phyloP scores from a whole-genome alignment of 1,140 invertebrate genomes.

The Yoshiicerus persimilis region DNA sequence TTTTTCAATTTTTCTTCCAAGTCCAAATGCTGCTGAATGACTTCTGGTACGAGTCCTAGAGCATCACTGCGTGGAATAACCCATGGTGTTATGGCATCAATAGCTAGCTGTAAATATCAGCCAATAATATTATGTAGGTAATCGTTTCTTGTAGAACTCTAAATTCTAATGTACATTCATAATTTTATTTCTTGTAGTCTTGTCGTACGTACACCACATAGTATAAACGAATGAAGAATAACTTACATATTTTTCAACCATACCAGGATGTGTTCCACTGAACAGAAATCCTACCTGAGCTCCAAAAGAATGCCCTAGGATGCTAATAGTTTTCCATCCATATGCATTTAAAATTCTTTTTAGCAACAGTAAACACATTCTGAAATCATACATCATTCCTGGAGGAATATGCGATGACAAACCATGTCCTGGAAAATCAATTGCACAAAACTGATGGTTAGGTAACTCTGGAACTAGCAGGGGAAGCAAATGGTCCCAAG shows the following conservation, averaged over 20 bases:
- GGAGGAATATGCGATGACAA: constrained; percentile 38
- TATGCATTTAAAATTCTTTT: constrained; percentile 17
- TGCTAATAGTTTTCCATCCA: constrained; percentile 23
- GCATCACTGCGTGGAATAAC: constrained; percentile 24
- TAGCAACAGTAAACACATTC: constrained; percentile 4
- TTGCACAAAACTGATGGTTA: constrained; percentile 34
- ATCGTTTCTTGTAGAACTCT: too few species aligned
- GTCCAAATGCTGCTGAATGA: background rate
- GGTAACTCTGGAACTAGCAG: constrained; percentile 25
- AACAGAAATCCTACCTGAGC: constrained; percentile 36
- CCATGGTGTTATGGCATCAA: constrained; percentile 39
- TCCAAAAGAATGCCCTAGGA: constrained; percentile 42
- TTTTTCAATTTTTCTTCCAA: constrained; percentile 27
- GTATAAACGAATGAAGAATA: background rate
- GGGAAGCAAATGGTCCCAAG: constrained; percentile 38
- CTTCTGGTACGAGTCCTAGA: background rate
- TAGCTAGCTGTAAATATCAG: constrained; percentile 39
- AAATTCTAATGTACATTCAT: too few species aligned
- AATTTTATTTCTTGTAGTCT: too few species aligned
- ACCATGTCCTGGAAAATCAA: constrained; percentile 44
- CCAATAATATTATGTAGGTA: too few species aligned
- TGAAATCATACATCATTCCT: constrained; percentile 40
- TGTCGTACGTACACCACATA: background rate
- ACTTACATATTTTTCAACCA: constrained; percentile 38
- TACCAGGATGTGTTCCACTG: constrained; percentile 22